Evolutionary conservation across 1,140 invertebrate species (phyloP).

Genomic region (Nebria ingens): DNA sequence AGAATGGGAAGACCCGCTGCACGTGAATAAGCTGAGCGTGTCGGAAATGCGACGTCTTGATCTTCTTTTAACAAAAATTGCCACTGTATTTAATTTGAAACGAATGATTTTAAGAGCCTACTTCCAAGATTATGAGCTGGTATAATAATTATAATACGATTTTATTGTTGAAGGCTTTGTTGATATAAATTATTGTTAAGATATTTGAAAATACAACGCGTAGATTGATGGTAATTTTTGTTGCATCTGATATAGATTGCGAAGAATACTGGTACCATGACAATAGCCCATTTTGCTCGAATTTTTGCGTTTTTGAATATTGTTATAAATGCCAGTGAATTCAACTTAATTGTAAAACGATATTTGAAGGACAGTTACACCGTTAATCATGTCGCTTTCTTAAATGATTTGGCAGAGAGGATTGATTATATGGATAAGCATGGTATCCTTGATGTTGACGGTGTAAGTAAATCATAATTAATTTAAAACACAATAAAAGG

Average conservation of each 20-base stretch:
- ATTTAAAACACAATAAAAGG: too few relatives aligned
- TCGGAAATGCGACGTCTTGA: slow-evolving; percentile 50
- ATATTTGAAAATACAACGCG: too few relatives aligned
- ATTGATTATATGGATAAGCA: slow-evolving; percentile 44
- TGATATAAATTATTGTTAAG: too few relatives aligned
- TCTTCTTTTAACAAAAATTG: slow-evolving; percentile 55
- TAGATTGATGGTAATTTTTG: too few relatives aligned
- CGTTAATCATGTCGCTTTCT: slow-evolving; percentile 59
- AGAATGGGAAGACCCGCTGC: slow-evolving; percentile 51
- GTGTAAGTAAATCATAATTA: slow-evolving; percentile 32
- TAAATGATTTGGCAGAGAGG: slow-evolving; percentile 42
- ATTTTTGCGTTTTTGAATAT: slow-evolving; percentile 56
- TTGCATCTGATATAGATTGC: slow-evolving; percentile 52
- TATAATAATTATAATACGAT: slow-evolving; percentile 20
- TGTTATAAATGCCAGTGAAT: slow-evolving; percentile 50
- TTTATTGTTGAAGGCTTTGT: not conserved
- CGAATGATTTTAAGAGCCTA: slow-evolving; percentile 52
- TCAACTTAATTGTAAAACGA: slow-evolving; percentile 52
- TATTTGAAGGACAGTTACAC: slow-evolving; percentile 59
- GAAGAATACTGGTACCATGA: slow-evolving; percentile 57
- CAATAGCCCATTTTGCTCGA: slow-evolving; percentile 56
- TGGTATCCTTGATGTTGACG: slow-evolving; percentile 42
- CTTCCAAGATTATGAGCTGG: slow-evolving; percentile 66
- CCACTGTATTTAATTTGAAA: slow-evolving; percentile 39
- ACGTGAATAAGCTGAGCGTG: slow-evolving; percentile 46